phyloP scores from a whole-genome alignment of 2,797 vertebrate genomes.

The Micromesistius poutassou region DNA sequence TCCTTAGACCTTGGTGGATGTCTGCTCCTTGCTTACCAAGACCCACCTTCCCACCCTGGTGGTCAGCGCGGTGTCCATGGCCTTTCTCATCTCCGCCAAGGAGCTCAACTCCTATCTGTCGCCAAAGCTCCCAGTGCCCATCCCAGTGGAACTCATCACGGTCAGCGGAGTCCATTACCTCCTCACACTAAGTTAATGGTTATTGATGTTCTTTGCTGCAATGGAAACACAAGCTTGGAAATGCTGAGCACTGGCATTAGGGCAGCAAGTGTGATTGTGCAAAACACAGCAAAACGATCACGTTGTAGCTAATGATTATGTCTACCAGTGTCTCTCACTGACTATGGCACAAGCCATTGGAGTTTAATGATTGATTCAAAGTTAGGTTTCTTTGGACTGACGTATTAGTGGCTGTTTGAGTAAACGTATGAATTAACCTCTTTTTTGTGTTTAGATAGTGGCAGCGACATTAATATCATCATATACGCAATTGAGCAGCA shows the following conservation, averaged over 20 bases:
- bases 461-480: slow-evolving; percentile 84
- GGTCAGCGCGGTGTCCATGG: slow-evolving; percentile 78
- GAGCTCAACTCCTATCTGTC: slow-evolving; percentile 80
- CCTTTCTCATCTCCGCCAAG: slow-evolving; percentile 80
- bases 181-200: background rate
- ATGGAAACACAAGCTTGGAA: background rate
- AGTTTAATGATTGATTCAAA: slow-evolving; percentile 19
- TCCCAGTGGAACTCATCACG: slow-evolving; percentile 90
- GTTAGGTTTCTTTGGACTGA: background rate
- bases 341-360: slow-evolving; percentile 42
- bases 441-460: slow-evolving; percentile 76
- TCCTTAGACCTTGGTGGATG: slow-evolving; percentile 79
- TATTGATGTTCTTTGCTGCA: background rate
- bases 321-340: slow-evolving; percentile 37
- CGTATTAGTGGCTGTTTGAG: background rate
- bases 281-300: slow-evolving; percentile 45
- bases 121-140: slow-evolving; percentile 79
- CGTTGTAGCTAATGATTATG: slow-evolving; percentile 56
- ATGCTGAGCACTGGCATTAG: slow-evolving; percentile 32
- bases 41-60: slow-evolving; percentile 82
- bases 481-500: slow-evolving; percentile 65
- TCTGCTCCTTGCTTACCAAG: slow-evolving; percentile 77
- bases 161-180: slow-evolving; percentile 62
- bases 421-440: slow-evolving; percentile 1
- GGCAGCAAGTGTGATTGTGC: slow-evolving; percentile 39